phyloP scores from a whole-genome alignment of 2,797 vertebrate species.

The Thalassophryne amazonica region DNA sequence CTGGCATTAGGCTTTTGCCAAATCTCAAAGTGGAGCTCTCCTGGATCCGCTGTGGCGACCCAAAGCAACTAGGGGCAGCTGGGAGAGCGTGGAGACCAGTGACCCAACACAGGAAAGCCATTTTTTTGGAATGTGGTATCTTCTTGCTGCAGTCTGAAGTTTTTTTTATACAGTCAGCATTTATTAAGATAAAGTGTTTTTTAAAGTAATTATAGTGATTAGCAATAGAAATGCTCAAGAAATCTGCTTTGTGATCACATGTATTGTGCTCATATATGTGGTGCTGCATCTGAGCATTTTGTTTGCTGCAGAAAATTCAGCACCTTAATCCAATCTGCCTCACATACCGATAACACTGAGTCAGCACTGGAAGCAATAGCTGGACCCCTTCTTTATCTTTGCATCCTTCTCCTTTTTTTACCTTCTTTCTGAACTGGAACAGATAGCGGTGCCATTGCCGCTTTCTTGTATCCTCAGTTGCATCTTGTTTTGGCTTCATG shows the following conservation, averaged over 20 bases:
- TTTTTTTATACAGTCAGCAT: too few relatives aligned
- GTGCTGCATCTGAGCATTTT: background rate
- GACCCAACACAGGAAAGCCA: too few relatives aligned
- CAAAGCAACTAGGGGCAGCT: too few relatives aligned
- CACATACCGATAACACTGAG: slow-evolving; percentile 44
- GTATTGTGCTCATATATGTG: background rate
- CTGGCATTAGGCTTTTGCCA: too few relatives aligned
- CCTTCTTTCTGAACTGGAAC: slow-evolving; percentile 4
- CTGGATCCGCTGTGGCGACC: too few relatives aligned
- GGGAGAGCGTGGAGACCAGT: too few relatives aligned
- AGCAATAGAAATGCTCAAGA: too few relatives aligned
- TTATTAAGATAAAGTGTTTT: too few relatives aligned
- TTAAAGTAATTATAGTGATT: too few relatives aligned
- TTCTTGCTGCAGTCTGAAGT: too few relatives aligned
- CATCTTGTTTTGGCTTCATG: background rate
- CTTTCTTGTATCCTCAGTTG: background rate
- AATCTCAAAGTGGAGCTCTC: too few relatives aligned
- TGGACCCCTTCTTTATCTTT: slow-evolving; percentile 32
- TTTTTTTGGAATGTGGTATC: too few relatives aligned
- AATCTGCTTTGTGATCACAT: background rate
- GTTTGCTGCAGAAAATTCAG: slow-evolving; percentile 41
- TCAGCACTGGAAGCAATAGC: slow-evolving; percentile 43
- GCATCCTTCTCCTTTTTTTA: background rate
- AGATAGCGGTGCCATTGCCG: background rate
- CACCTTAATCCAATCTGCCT: slow-evolving; percentile 57